Evolutionary conservation across 2,113 vertebrate genomes (phyloP).

Genomic region (Erythrolamprus reginae): DNA sequence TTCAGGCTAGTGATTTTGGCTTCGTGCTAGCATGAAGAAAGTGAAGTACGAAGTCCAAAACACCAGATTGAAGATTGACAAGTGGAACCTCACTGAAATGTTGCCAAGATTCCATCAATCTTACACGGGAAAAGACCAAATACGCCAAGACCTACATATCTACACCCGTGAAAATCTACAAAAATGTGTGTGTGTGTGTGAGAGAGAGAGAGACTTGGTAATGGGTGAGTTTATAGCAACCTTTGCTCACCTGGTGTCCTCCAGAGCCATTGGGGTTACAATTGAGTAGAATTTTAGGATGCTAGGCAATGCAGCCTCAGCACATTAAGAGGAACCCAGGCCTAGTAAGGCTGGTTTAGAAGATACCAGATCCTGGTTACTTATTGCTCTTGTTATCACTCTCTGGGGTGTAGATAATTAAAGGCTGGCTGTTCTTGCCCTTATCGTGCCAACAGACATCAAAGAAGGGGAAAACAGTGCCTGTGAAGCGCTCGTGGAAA

Average conservation of each 20-base stretch:
- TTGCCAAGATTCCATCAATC: too few species aligned
- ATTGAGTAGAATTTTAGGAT: background rate
- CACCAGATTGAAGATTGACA: too few species aligned
- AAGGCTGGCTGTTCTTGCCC: constrained; percentile 63
- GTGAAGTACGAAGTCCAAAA: too few species aligned
- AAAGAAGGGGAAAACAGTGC: constrained; percentile 61
- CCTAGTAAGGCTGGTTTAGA: background rate
- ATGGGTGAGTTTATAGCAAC: background rate
- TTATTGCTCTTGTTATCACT: background rate
- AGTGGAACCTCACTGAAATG: too few species aligned
- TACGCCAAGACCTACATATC: too few species aligned
- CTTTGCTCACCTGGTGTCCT: background rate
- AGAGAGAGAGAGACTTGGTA: background rate
- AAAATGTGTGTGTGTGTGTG: too few species aligned
- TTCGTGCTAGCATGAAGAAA: too few species aligned
- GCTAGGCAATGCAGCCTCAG: background rate
- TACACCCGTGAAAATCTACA: too few species aligned
- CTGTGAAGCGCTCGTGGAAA: constrained; percentile 66
- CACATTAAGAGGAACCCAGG: background rate
- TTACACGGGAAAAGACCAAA: too few species aligned
- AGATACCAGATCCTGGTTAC: background rate
- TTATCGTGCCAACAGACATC: constrained; percentile 72
- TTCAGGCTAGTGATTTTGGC: too few species aligned
- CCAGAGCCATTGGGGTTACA: background rate
- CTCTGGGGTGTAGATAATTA: constrained; percentile 44